A percentile compares a stretch with the other conserved stretches of the same genome.
phyloP scores from a whole-genome alignment of 92 coral and sea anemone species.

The Porites lobata region DNA sequence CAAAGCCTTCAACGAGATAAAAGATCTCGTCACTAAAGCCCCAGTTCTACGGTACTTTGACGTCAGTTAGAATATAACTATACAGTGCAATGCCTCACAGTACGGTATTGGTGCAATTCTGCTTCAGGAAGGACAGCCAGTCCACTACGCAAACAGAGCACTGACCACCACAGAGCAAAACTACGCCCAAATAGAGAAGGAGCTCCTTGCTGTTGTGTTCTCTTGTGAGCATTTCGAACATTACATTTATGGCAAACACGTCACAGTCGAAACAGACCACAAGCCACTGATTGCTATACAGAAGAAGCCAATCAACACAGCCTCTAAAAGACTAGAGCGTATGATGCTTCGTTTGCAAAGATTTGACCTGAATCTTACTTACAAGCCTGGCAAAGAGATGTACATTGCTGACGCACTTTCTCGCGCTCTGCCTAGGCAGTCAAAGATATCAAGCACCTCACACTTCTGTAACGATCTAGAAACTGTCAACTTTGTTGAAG shows the following conservation, averaged over 20 bases:
- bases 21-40: constrained; percentile 44
- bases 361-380: background rate
- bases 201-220: constrained; percentile 56
- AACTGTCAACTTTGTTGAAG: constrained; percentile 36
- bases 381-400: background rate
- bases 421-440: constrained; percentile 7
- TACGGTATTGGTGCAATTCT: constrained; percentile 58
- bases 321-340: constrained; percentile 6
- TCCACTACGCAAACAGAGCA: constrained; percentile 49
- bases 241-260: constrained; percentile 54
- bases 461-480: constrained; percentile 37
- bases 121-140: constrained; percentile 56
- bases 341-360: constrained; percentile 7
- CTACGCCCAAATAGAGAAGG: constrained; percentile 62
- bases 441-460: constrained; percentile 10
- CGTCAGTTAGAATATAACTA: constrained; percentile 46
- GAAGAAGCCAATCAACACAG: background rate
- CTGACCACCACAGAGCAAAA: constrained; percentile 54
- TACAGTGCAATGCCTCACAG: constrained; percentile 53
- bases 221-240: constrained; percentile 58
- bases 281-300: background rate
- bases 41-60: constrained; percentile 64
- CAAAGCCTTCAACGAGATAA: constrained; percentile 62
- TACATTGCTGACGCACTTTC: constrained; percentile 42
- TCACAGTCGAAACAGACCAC: constrained; percentile 54